Evolutionary conservation across 2,797 vertebrate species (phyloP).

Genomic region (Alosa sapidissima): DNA sequence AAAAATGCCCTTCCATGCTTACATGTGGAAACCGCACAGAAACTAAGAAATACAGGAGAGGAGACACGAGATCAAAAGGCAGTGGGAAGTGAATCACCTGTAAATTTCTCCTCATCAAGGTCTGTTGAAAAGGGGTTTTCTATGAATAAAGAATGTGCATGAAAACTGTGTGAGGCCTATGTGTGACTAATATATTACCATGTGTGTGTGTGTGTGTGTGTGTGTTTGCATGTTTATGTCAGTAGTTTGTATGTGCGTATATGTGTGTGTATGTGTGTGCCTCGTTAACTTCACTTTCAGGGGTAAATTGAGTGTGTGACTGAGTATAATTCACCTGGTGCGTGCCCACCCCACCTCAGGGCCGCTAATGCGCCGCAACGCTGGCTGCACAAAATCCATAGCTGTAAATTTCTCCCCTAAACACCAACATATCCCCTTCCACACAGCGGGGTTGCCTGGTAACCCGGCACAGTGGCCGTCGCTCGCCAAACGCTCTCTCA

Average conservation of each 20-base stretch:
- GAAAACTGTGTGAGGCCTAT: not conserved
- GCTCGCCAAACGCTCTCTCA: not conserved
- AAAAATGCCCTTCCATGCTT: not conserved
- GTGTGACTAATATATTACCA: conserved; percentile 3
- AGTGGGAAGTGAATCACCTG: conserved; percentile 1
- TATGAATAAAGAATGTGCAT: not conserved
- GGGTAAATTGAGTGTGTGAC: conserved; percentile 80
- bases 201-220: conserved; percentile 11
- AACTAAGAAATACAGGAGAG: not conserved
- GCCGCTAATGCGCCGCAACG: conserved; percentile 75
- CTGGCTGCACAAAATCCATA: conserved; percentile 75
- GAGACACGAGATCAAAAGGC: not conserved
- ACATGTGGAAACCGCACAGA: not conserved
- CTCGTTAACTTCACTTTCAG: conserved; percentile 71
- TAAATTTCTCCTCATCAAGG: not conserved
- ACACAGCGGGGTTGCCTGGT: conserved; percentile 53
- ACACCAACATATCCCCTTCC: conserved; percentile 64
- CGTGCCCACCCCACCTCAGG: conserved; percentile 55
- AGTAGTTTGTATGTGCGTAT: conserved; percentile 16
- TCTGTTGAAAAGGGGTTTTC: not conserved
- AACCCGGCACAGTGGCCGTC: not conserved
- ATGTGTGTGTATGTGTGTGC: conserved; percentile 42
- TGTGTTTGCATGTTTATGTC: not conserved
- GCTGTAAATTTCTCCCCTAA: conserved; percentile 72
- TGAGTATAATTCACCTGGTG: conserved; percentile 77